phyloP scores from a whole-genome alignment of 2,888 invertebrate genomes.

The Stenolophus ochropezus region DNA sequence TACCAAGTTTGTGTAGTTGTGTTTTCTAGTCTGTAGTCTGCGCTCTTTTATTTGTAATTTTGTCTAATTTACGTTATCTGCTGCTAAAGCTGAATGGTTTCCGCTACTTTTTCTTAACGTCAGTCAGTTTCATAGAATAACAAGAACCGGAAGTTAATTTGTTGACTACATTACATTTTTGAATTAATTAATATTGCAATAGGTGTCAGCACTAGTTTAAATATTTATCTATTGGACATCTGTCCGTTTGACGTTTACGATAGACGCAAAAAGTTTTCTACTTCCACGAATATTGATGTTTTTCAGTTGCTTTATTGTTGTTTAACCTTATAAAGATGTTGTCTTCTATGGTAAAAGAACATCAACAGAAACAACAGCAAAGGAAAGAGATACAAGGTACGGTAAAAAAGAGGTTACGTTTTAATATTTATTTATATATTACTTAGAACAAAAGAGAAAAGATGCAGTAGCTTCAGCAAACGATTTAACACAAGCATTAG shows the following conservation, averaged over 20 bases:
- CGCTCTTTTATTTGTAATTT: too few relatives aligned
- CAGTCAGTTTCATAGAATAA: too few relatives aligned
- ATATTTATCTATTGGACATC: neutral
- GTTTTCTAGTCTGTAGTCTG: too few relatives aligned
- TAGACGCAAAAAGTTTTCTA: neutral
- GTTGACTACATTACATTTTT: too few relatives aligned
- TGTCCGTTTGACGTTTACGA: too few relatives aligned
- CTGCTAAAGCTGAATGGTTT: too few relatives aligned
- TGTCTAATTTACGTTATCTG: too few relatives aligned
- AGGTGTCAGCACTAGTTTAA: neutral
- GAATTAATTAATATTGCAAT: neutral
- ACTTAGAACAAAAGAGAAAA: slow-evolving; percentile 90
- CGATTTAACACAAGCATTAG: slow-evolving; percentile 92
- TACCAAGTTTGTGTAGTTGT: too few relatives aligned
- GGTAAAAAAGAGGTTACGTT: slow-evolving; percentile 39
- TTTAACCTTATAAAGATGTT: slow-evolving; percentile 76
- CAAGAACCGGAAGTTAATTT: too few relatives aligned
- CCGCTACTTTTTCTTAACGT: too few relatives aligned
- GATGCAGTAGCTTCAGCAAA: slow-evolving; percentile 95
- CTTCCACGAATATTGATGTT: neutral
- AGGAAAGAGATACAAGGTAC: slow-evolving; percentile 89
- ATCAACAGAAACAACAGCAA: slow-evolving; percentile 85
- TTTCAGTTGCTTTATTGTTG: neutral
- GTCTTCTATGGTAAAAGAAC: slow-evolving; percentile 90
- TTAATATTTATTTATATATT: too few relatives aligned